A percentile compares a stretch with the other conserved stretches of the same genome.
Evolutionary conservation across 2,797 vertebrate species (phyloP).

Genomic region (Eulemur mongoz): DNA sequence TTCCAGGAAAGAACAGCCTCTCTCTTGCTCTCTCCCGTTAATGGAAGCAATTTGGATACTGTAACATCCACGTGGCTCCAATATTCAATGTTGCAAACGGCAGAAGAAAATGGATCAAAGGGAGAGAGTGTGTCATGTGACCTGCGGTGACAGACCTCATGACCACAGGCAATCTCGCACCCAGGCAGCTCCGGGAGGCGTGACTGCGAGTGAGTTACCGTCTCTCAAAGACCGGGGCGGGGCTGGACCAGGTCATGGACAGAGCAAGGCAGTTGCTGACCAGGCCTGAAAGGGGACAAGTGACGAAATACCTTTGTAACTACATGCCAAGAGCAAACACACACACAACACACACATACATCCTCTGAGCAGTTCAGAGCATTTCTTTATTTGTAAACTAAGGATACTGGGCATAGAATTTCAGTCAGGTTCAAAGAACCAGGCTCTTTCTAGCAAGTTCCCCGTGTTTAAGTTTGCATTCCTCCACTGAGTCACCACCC

Average conservation of each 20-base stretch:
- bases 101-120: constrained; percentile 37
- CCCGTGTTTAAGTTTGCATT: constrained; percentile 39
- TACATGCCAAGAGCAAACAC: constrained; percentile 61
- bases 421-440: constrained; percentile 56
- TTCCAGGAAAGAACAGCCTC: constrained; percentile 55
- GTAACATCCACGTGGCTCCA: constrained; percentile 41
- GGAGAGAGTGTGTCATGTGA: not conserved
- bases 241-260: constrained; percentile 29
- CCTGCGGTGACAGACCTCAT: not conserved
- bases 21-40: not conserved
- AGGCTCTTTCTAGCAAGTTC: constrained; percentile 63
- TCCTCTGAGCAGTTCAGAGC: constrained; percentile 61
- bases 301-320: constrained; percentile 68
- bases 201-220: not conserved
- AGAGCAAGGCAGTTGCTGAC: constrained; percentile 55
- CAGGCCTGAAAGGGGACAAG: constrained; percentile 41
- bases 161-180: not conserved
- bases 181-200: not conserved
- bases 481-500: not conserved
- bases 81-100: constrained; percentile 60
- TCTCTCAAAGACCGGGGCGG: constrained; percentile 51
- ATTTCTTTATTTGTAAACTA: constrained; percentile 62
- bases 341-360: not conserved
- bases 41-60: constrained; percentile 61
- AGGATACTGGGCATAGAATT: constrained; percentile 41